Conservation (phyloP, 1,140 invertebrate genomes). For the Pogonognathellus flavescens region DNA sequence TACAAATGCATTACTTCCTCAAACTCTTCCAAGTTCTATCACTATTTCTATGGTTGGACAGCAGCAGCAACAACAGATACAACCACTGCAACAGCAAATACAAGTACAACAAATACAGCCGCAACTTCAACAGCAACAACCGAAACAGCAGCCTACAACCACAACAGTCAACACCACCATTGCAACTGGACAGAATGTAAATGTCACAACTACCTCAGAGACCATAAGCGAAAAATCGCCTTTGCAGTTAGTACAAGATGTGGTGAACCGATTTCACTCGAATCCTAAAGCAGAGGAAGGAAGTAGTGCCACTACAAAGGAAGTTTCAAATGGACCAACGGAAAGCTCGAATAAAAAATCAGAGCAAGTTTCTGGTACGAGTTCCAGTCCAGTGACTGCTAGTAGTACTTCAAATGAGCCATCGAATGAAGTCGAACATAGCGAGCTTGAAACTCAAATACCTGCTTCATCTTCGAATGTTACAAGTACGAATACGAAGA, state of each 20-base stretch:
- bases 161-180: not conserved
- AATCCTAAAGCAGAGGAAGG: constrained; percentile 48
- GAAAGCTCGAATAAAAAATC: not conserved
- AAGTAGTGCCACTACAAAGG: not conserved
- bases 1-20: constrained; percentile 56
- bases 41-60: constrained; percentile 61
- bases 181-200: not conserved
- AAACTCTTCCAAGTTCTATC: constrained; percentile 60
- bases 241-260: constrained; percentile 66
- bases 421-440: not conserved
- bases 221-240: constrained; percentile 63
- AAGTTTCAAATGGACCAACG: constrained; percentile 3
- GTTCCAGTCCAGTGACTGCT: not conserved
- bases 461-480: constrained; percentile 37
- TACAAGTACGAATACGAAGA: constrained; percentile 29
- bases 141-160: not conserved
- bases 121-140: not conserved
- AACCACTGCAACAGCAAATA: no score
- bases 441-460: constrained; percentile 40
- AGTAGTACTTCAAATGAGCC: constrained; percentile 34
- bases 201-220: constrained; percentile 9
- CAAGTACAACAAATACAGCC: constrained; percentile 1
- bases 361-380: constrained; percentile 5
- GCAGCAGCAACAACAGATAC: not conserved
- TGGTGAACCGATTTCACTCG: constrained; percentile 63